phyloP scores from a whole-genome alignment of 2,113 vertebrate genomes.

The Rhizomys pruinosus region DNA sequence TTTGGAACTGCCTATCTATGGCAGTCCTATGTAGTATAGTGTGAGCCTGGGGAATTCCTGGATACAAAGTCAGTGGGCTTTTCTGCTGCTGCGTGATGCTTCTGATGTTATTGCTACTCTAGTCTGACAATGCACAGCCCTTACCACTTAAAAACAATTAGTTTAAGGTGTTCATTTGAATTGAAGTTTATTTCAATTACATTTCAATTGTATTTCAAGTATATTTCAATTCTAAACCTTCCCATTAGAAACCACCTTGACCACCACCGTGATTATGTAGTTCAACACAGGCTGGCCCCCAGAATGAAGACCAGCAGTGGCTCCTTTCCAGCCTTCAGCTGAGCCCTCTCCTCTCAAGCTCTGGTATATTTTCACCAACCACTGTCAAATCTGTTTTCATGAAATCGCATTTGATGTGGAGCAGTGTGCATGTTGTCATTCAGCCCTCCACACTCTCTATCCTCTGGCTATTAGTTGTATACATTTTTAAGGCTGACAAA shows the following conservation, averaged over 20 bases:
- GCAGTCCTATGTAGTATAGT: fast-evolving
- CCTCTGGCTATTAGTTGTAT: constrained; percentile 56
- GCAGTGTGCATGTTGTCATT: not conserved
- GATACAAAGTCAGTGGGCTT: not conserved
- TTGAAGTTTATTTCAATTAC: not conserved
- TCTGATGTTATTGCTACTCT: not conserved
- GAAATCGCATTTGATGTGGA: not conserved
- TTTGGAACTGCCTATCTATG: not conserved
- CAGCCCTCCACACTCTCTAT: constrained; percentile 50
- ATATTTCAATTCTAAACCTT: not conserved
- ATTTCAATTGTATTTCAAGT: not conserved
- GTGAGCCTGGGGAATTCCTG: constrained; percentile 18
- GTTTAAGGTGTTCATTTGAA: not conserved
- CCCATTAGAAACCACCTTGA: fast-evolving
- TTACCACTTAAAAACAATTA: not conserved
- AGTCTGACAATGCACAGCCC: not conserved
- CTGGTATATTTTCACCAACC: not conserved
- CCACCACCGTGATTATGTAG: fast-evolving
- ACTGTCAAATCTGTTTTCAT: constrained; percentile 2
- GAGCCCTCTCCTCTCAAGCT: not conserved
- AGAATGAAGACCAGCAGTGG: not conserved
- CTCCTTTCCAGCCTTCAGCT: not conserved
- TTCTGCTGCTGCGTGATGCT: not conserved
- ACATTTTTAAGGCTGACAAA: constrained; percentile 60
- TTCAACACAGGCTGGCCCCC: not conserved